Conservation (phyloP, 53 echinoderm and acorn worm genomes). For the Stichopus horrens region DNA sequence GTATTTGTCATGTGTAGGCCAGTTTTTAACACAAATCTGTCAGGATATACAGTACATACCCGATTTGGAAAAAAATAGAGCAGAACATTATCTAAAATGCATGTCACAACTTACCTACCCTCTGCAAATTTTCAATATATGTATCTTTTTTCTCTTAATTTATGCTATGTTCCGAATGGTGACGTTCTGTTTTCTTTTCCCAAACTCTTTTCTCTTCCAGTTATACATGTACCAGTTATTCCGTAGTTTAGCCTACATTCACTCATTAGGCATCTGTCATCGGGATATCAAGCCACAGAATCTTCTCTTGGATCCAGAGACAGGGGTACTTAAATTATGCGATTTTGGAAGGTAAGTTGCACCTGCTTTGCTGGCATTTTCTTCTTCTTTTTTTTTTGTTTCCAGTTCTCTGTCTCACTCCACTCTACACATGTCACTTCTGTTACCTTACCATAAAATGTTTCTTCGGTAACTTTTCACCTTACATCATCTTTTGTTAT, state of each 20-base stretch:
- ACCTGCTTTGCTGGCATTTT: background rate
- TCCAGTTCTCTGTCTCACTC: too few relatives aligned
- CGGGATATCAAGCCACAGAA: conserved; percentile 99
- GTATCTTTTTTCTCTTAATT: background rate
- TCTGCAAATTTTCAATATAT: background rate
- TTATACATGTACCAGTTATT: conserved; percentile 99
- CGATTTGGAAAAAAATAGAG: background rate
- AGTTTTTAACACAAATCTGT: too few relatives aligned
- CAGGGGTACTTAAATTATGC: conserved; percentile 93
- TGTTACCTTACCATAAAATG: too few relatives aligned
- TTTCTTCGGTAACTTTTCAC: too few relatives aligned
- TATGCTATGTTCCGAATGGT: too few relatives aligned
- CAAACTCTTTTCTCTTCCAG: conserved; percentile 50
- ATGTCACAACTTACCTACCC: background rate
- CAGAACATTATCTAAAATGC: background rate
- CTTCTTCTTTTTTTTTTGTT: background rate
- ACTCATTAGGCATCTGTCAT: conserved; percentile 99
- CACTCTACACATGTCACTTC: too few relatives aligned
- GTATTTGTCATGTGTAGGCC: too few relatives aligned
- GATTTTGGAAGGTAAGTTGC: conserved; percentile 96
- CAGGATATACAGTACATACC: background rate
- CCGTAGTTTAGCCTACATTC: conserved; percentile 99
- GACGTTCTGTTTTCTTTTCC: background rate
- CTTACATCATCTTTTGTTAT: too few relatives aligned
- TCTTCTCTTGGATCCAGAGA: conserved; percentile 92